phyloP scores from a whole-genome alignment of 2,113 vertebrate species.

The Myrmecobius fasciatus region DNA sequence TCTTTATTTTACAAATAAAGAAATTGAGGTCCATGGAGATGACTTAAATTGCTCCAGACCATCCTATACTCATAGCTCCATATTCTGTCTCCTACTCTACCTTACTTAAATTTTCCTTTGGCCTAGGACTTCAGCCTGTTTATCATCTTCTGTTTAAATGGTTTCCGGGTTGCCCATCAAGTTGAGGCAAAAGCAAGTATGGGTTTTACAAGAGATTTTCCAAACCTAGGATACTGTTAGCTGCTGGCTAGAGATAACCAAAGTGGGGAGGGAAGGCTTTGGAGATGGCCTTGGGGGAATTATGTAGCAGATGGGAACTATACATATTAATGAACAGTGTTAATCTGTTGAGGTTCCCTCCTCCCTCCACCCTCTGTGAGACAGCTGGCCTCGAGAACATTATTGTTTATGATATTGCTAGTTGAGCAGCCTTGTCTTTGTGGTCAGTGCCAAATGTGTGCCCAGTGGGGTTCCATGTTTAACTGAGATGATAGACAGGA shows the following conservation, averaged over 20 bases:
- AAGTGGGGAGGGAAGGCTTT: background rate
- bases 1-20: background rate
- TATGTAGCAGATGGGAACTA: conserved; percentile 25
- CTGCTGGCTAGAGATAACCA: background rate
- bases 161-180: background rate
- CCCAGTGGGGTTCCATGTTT: background rate
- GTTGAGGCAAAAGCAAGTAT: background rate
- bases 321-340: conserved; percentile 42
- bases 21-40: background rate
- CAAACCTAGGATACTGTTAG: background rate
- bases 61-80: background rate
- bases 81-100: background rate
- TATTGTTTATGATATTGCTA: conserved; percentile 36
- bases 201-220: background rate
- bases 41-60: background rate
- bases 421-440: conserved; percentile 21
- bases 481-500: background rate
- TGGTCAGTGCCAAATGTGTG: background rate
- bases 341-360: conserved; percentile 41
- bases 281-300: conserved; percentile 17
- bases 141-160: background rate
- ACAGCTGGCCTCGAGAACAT: background rate
- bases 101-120: background rate
- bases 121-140: background rate
- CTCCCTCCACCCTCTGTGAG: conserved; percentile 7